Base-by-base conservation (phyloP, 92 coral and sea anemone species). In the Umimayanthus kanabou region DNA sequence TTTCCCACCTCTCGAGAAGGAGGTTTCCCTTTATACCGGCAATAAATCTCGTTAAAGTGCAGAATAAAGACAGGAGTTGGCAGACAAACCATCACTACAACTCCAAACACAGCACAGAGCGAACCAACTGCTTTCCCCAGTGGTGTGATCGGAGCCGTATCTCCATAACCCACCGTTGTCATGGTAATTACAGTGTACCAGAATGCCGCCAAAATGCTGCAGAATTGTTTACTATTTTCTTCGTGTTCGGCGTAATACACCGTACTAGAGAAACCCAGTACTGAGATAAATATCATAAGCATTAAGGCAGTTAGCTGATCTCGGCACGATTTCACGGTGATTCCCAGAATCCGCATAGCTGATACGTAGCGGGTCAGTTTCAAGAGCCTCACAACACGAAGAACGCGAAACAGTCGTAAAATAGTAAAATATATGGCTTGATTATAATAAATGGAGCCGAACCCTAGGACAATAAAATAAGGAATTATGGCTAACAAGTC, bases 111-210 rank as follows among this genome's bases (percentile, higher is more conserved):
- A 47, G 99, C 99, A 71, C 99, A 97, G 25, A 83, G 66, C 6
- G 98, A 90, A 22, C 99, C 99, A 23, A 97, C 89, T n/a, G 92
- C 2, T 84, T 89, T 95, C 23, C 99, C 99, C 71, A 91, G 71
- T 39, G 96, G 91, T 5, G 98, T 97, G 2, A 79, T 83, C 13
- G 98, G 98, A 25, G 79, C 86, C 80, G 92, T 85, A 88, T 97
- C 99, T 18, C 99, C 99, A 66, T 97, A 97, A 20, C 99, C 99
- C 1, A 97, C 99, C 6, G 99, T 97, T 16, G 98, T 96, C 98
- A 97, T 95, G 88, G 99, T 97, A 85, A 97, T 77, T 50, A 94
- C 90, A 29, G 97, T 93, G 96, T 96, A 97, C 98, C 98, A 97
- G 80, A 93, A 88, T 49, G 99, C 89, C 77, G 92, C 97, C 29